Evolutionary conservation across 2,888 invertebrate genomes (phyloP).

Genomic region (Tiphia femorata): DNA sequence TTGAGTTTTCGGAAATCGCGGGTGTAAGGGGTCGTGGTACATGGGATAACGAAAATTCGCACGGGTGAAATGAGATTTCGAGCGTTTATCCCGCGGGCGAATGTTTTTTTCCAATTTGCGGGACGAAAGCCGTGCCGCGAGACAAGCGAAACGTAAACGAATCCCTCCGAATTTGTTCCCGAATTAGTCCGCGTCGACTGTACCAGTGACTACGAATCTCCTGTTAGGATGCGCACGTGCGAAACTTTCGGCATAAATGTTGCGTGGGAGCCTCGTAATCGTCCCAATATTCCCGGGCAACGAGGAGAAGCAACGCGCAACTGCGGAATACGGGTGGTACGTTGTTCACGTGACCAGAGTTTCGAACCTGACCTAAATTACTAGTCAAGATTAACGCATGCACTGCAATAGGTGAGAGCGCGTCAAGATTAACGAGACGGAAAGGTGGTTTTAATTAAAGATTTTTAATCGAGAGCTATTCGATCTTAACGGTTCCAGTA

Average conservation of each 20-base stretch:
- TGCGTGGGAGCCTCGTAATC: slow-evolving; percentile 25
- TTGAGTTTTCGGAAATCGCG: no score
- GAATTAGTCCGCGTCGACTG: slow-evolving; percentile 3
- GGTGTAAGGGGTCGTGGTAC: no score
- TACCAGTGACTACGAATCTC: slow-evolving; percentile 15
- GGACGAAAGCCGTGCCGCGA: no score
- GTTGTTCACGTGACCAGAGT: slow-evolving; percentile 20
- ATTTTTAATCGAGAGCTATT: not conserved
- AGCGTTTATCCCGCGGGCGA: no score
- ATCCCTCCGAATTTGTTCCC: no score
- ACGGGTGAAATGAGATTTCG: no score
- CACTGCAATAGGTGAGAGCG: not conserved
- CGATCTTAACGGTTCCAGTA: no score
- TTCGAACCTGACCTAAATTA: slow-evolving; percentile 5
- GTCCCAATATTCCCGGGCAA: slow-evolving; percentile 14
- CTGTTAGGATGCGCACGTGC: slow-evolving; percentile 15
- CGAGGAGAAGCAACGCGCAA: slow-evolving; percentile 8
- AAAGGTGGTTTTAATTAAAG: not conserved
- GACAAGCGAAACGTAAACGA: no score
- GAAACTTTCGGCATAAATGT: slow-evolving; percentile 34
- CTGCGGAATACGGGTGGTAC: slow-evolving; percentile 18
- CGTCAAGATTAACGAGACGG: not conserved
- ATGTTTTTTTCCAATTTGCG: no score
- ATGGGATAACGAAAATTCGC: no score
- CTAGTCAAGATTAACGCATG: not conserved